These are phyloP conservation scores for Anneissia japonica DNA, from an alignment of 35 echinoderm and acorn worm species.

Conservation along the genomic window DNA sequence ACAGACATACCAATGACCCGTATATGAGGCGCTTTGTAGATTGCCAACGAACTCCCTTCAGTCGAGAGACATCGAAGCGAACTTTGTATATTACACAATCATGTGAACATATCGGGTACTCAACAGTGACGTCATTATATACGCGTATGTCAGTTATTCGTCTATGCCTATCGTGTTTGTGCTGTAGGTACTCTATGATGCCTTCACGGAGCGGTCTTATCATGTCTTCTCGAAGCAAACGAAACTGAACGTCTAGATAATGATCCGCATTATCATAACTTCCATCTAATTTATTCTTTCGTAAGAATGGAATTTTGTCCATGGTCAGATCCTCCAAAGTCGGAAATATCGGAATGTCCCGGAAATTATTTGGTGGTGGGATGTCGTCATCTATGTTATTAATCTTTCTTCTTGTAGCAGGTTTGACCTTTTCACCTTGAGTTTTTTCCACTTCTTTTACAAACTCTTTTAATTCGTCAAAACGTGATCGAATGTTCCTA, in stretches of 20 bases:
- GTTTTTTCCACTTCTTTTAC: neutral
- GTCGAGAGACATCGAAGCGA: conserved; percentile 34
- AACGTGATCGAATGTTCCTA: too few relatives aligned
- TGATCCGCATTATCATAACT: conserved; percentile 33
- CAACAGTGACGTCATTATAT: conserved; percentile 14
- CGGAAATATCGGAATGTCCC: conserved; percentile 31
- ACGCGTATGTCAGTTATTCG: conserved; percentile 10
- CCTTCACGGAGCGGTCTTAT: conserved; percentile 44
- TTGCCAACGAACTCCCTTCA: conserved; percentile 45
- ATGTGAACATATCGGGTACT: neutral
- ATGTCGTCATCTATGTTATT: neutral
- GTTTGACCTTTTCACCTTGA: neutral
- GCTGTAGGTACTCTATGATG: conserved; percentile 16
- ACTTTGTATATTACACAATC: conserved; percentile 26
- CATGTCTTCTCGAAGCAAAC: conserved; percentile 49
- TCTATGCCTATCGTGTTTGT: neutral
- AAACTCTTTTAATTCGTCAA: conserved; percentile 22
- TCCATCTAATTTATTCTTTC: conserved; percentile 14
- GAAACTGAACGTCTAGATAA: conserved; percentile 57
- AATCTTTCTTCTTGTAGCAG: neutral
- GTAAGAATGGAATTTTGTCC: conserved; percentile 4
- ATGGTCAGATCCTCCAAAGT: conserved; percentile 9
- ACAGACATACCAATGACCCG: conserved; percentile 79
- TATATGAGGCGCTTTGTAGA: conserved; percentile 34
- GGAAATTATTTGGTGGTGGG: conserved; percentile 48